Evolutionary conservation across 2,797 vertebrate species (phyloP).

Genomic region (Chelidonichthys spinosus): DNA sequence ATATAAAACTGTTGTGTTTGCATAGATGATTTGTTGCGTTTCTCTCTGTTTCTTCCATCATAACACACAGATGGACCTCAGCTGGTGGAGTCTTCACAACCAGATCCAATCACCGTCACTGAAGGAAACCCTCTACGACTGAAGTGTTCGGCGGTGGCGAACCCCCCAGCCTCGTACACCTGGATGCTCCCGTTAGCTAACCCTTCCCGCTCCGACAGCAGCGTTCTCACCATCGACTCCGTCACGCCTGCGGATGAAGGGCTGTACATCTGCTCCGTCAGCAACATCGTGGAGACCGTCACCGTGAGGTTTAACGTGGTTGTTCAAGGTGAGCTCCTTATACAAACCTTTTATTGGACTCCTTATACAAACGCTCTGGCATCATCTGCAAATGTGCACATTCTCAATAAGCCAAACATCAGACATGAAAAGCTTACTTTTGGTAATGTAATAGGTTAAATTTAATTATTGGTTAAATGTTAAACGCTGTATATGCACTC

Average conservation of each 20-base stretch:
- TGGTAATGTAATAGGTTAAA: background rate
- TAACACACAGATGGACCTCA: slow-evolving; percentile 53
- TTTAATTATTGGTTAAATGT: background rate
- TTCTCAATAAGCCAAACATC: background rate
- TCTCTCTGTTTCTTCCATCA: background rate
- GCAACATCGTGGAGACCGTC: rapidly evolving
- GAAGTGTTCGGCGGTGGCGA: slow-evolving; percentile 54
- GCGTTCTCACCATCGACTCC: background rate
- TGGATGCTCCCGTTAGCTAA: slow-evolving; percentile 24
- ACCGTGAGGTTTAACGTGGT: slow-evolving; percentile 6
- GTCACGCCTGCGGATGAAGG: background rate
- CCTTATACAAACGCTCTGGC: background rate
- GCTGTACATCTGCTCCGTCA: slow-evolving; percentile 36
- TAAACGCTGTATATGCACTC: too few species aligned
- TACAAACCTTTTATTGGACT: background rate
- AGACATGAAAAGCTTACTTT: background rate
- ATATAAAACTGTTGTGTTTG: too few species aligned
- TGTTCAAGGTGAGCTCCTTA: slow-evolving; percentile 51
- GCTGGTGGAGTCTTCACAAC: rapidly evolving
- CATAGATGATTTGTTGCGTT: background rate
- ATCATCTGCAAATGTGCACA: background rate
- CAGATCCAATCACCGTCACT: background rate
- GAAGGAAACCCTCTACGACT: slow-evolving; percentile 41
- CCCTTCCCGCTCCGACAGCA: rapidly evolving
- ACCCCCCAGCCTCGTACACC: slow-evolving; percentile 56